Conservation (phyloP, 2,888 invertebrate species). For the Hedya salicella region DNA sequence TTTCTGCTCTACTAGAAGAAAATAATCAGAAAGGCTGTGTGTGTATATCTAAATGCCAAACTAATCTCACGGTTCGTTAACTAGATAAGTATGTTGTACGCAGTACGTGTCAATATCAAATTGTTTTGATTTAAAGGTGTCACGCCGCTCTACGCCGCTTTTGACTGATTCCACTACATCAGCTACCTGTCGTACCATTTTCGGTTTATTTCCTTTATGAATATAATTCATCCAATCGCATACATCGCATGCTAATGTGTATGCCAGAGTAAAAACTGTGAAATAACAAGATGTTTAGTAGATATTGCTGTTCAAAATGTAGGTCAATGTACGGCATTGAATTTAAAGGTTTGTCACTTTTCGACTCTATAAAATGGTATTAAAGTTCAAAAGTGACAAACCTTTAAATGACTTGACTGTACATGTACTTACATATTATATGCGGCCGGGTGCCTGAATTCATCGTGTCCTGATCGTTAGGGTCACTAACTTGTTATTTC, state of each 20-base stretch:
- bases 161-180: constrained; percentile 3
- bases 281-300: constrained; percentile 27
- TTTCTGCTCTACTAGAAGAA: not conserved
- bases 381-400: no score
- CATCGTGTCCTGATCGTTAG: not conserved
- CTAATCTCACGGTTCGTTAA: not conserved
- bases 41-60: not conserved
- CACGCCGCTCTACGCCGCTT: not conserved
- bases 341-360: no score
- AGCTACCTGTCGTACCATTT: not conserved
- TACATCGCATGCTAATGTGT: not conserved
- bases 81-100: not conserved
- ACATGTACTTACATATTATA: not conserved
- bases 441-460: not conserved
- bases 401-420: no score
- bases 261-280: constrained; percentile 16
- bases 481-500: constrained; percentile 24
- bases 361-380: no score
- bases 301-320: no score
- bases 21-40: not conserved
- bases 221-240: no score
- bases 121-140: not conserved
- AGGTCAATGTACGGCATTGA: no score
- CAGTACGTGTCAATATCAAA: not conserved
- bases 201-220: no score